phyloP scores from a whole-genome alignment of 2,113 vertebrate species.

The Pteruthius melanotis region DNA sequence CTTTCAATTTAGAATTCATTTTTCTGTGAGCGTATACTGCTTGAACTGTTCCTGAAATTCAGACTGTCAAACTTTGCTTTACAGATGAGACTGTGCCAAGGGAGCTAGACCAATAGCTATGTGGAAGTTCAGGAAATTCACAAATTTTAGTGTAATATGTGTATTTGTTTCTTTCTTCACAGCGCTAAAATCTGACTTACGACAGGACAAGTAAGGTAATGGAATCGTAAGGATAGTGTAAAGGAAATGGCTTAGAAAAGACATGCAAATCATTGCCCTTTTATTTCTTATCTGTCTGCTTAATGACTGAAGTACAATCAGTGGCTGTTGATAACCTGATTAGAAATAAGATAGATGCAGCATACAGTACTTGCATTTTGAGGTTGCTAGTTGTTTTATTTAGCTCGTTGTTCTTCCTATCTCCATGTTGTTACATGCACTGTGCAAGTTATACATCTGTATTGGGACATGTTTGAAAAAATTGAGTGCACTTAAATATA shows the following conservation, averaged over 20 bases:
- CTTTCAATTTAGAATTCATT: slow-evolving; percentile 24
- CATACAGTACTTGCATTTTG: neutral
- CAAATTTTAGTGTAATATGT: slow-evolving; percentile 1
- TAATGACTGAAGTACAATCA: neutral
- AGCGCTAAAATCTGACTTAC: neutral
- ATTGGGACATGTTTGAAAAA: neutral
- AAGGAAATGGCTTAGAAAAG: neutral
- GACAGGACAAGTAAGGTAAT: slow-evolving; percentile 29
- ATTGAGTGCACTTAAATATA: neutral
- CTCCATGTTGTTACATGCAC: neutral
- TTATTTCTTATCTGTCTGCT: slow-evolving; percentile 5
- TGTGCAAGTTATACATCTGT: neutral
- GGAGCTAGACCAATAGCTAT: neutral
- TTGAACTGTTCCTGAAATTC: slow-evolving; percentile 27
- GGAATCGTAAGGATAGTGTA: neutral
- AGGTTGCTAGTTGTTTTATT: neutral
- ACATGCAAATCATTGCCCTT: neutral
- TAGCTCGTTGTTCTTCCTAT: neutral
- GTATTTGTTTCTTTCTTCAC: slow-evolving; percentile 35
- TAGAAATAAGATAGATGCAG: neutral
- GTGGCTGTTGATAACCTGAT: neutral
- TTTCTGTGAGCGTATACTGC: neutral
- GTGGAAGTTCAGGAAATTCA: neutral
- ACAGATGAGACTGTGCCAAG: neutral
- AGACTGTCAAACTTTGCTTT: slow-evolving; percentile 24